Evolutionary conservation across 2,797 vertebrate species (phyloP).

Genomic region (Sandelia bainsii): DNA sequence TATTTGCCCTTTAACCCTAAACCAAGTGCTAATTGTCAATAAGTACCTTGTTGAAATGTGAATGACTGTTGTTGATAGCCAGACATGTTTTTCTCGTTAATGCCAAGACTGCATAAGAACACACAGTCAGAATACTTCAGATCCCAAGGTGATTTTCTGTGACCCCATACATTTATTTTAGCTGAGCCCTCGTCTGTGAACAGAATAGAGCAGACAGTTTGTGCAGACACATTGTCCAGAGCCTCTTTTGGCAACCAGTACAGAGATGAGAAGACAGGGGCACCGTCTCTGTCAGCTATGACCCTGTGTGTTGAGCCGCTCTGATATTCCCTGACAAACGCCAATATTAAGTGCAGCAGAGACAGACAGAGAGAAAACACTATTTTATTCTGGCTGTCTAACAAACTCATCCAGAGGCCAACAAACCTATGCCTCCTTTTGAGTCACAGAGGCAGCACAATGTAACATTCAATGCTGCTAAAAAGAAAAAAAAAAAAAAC

Average conservation of each 20-base stretch:
- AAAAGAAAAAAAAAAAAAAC: slow-evolving; percentile 1
- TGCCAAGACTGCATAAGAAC: background rate
- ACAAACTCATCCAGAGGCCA: slow-evolving; percentile 36
- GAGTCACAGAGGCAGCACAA: slow-evolving; percentile 40
- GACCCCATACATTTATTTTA: slow-evolving; percentile 31
- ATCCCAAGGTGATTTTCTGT: slow-evolving; percentile 17
- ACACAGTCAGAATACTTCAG: slow-evolving; percentile 4
- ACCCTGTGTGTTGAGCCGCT: slow-evolving; percentile 56
- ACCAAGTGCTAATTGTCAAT: slow-evolving; percentile 3
- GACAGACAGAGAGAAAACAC: slow-evolving; percentile 28
- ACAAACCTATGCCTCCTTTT: slow-evolving; percentile 35
- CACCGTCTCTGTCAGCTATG: slow-evolving; percentile 45
- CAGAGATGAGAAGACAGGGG: slow-evolving; percentile 33
- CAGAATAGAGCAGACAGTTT: slow-evolving; percentile 67
- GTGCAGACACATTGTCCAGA: slow-evolving; percentile 67
- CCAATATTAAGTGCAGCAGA: slow-evolving; percentile 42
- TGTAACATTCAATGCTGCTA: slow-evolving; percentile 31
- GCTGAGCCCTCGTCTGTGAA: slow-evolving; percentile 34
- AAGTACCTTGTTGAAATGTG: background rate
- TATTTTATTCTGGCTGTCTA: slow-evolving; percentile 28
- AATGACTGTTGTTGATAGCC: background rate
- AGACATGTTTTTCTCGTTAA: slow-evolving; percentile 1
- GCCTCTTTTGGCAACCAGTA: slow-evolving; percentile 45
- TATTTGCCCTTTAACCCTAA: background rate
- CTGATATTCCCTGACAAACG: slow-evolving; percentile 60